These are phyloP conservation scores for Rhagophthalmus giganteus DNA, from an alignment of 2,888 invertebrate genomes.

Conservation along the genomic window DNA sequence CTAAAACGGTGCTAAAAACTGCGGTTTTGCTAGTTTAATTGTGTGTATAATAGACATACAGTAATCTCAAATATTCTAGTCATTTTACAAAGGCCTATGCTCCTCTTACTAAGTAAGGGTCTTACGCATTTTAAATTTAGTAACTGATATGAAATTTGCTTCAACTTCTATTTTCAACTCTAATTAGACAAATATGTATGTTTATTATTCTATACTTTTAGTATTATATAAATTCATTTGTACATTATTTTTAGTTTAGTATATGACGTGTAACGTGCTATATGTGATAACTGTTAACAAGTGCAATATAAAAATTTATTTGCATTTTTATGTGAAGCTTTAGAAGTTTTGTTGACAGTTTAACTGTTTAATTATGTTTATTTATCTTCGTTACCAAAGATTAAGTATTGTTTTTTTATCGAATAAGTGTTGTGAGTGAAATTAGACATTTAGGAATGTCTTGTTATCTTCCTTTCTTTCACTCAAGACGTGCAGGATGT, in stretches of 20 bases:
- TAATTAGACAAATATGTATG: background rate
- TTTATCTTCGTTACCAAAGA: background rate
- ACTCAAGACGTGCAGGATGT: background rate
- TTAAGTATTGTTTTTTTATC: background rate
- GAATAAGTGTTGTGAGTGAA: constrained; percentile 17
- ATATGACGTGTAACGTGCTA: no score
- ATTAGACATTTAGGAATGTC: constrained; percentile 8
- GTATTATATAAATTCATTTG: background rate
- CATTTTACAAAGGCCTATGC: constrained; percentile 29
- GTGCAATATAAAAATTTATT: constrained; percentile 26
- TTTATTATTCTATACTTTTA: background rate
- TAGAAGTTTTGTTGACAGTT: constrained; percentile 18
- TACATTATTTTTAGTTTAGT: no score
- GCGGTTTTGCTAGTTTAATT: constrained; percentile 26
- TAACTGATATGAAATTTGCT: constrained; percentile 2
- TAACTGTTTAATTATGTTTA: constrained; percentile 16
- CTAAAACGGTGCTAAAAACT: constrained; percentile 29
- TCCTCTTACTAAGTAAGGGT: constrained; percentile 30
- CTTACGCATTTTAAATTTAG: constrained; percentile 17
- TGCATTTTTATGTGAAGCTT: constrained; percentile 17
- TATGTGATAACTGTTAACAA: constrained; percentile 28
- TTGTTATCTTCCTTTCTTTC: background rate
- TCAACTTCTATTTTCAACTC: background rate
- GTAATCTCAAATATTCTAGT: constrained; percentile 29
- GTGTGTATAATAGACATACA: constrained; percentile 24